A percentile compares a stretch with the other conserved stretches of the same genome.
phyloP scores from a whole-genome alignment of 2,797 vertebrate genomes.

The Centropyge bicolor region DNA sequence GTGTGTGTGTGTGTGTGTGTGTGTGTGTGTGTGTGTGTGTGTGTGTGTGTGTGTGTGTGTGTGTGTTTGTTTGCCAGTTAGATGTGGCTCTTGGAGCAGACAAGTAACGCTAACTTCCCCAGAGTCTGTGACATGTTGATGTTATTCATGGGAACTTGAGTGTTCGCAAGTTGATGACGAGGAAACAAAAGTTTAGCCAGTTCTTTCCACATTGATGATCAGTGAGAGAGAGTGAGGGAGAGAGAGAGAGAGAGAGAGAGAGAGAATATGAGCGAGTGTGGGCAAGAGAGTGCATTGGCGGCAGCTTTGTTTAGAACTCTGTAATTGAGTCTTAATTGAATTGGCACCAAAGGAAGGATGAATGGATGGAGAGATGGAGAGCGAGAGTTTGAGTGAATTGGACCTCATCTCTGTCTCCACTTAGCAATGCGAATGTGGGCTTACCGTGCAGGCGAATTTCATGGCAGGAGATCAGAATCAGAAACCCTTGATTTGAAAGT shows the following conservation, averaged over 20 bases:
- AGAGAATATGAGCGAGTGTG: background rate
- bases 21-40: slow-evolving; percentile 17
- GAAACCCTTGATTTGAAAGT: slow-evolving; percentile 68
- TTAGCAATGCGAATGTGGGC: slow-evolving; percentile 59
- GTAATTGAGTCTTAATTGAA: slow-evolving; percentile 92
- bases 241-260: slow-evolving; percentile 24
- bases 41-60: slow-evolving; percentile 13
- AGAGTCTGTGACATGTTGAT: slow-evolving; percentile 55
- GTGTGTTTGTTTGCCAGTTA: slow-evolving; percentile 23
- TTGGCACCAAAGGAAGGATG: slow-evolving; percentile 77
- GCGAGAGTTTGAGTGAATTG: slow-evolving; percentile 61
- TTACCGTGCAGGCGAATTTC: slow-evolving; percentile 60
- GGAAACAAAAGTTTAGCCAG: slow-evolving; percentile 65
- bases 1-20: slow-evolving; percentile 14
- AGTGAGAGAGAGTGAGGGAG: slow-evolving; percentile 9
- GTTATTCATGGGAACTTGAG: slow-evolving; percentile 61
- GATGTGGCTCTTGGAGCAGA: slow-evolving; percentile 40
- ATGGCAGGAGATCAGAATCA: slow-evolving; percentile 67
- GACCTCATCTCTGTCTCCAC: slow-evolving; percentile 70
- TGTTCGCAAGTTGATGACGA: slow-evolving; percentile 55
- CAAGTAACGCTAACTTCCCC: slow-evolving; percentile 44
- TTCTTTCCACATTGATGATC: slow-evolving; percentile 42
- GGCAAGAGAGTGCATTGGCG: slow-evolving; percentile 40
- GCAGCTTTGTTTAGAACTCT: slow-evolving; percentile 81
- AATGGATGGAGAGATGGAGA: slow-evolving; percentile 65